Conservation (phyloP, 2,888 invertebrate genomes). For the Watsonalla cultraria region DNA sequence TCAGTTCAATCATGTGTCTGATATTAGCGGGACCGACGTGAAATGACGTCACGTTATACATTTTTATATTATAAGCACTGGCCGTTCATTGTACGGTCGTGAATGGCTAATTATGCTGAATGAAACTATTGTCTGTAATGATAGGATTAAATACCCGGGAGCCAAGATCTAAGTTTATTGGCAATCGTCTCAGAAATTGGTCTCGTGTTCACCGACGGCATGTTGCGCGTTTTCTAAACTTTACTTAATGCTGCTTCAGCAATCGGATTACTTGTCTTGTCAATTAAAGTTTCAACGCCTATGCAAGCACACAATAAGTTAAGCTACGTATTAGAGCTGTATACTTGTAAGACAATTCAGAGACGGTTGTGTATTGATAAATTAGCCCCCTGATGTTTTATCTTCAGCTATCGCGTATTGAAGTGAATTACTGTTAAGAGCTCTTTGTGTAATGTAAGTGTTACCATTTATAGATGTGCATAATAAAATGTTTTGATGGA, state of each 20-base stretch:
- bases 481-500: background rate
- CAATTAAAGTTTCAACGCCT: too few species aligned
- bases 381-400: background rate
- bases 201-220: too few species aligned
- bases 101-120: background rate
- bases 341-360: too few species aligned
- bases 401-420: background rate
- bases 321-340: too few species aligned
- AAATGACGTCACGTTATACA: background rate
- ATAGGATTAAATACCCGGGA: too few species aligned
- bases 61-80: background rate
- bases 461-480: background rate
- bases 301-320: too few species aligned
- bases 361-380: too few species aligned
- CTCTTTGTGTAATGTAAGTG: background rate
- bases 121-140: background rate
- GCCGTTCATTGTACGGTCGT: background rate
- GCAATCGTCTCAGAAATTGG: too few species aligned
- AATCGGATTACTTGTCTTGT: too few species aligned
- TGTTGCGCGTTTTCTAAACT: too few species aligned
- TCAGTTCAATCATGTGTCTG: slow-evolving; percentile 1
- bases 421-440: background rate
- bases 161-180: too few species aligned
- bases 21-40: background rate
- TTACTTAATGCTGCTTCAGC: too few species aligned